Base-by-base conservation (phyloP, 2,888 invertebrate species). In the Lycocerus yunnanus region DNA sequence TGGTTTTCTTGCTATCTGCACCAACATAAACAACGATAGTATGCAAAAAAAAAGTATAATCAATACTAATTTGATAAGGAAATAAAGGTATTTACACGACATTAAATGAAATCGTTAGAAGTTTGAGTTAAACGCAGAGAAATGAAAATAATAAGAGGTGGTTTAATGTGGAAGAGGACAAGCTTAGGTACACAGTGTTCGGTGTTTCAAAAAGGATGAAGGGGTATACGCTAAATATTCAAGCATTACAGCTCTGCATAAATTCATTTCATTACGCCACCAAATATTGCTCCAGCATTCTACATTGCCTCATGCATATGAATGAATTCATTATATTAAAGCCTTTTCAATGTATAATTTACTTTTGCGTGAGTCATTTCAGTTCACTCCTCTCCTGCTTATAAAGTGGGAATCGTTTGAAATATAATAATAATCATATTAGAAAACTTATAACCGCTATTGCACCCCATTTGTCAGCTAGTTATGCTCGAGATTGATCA, bases 301-400 rank as follows among this genome's bases (percentile, higher is more conserved):
- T 86, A 84, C 85, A 85, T 84, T 84, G 86, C 85, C 89, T 90
- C 90, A 90, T 90, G 90, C 90, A 90, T 90, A 90, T 90, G 90
- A 89, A 90, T 89, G 89, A 89, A 89, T 90, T 90, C 90, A 90
- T 90, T 90, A 90, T 90, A 90, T 90, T 89, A 90, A 89, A 90
- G 89, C 90, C 89, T 87, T 89, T 90, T 90, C 90, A 89, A 90
- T 90, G 90, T 90, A 90, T 90, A 90, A 90, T 90, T 90, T 90
- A 90, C 90, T 90, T 90, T 90, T 90, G 89, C 89, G 89, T 89
- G 90, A 90, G 89, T 90, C 90, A 90, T 89, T 90, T 90, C 88
- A 88, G 85, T 85, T 84, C 85, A 83, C 84, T 84, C 84, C 84
- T 84, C 84, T 83, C 82, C 75, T 82, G 83, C 83, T 84, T 84